Percentiles rank a stretch among this genome's conserved stretches.
Conservation (phyloP, 37 sponge, comb jelly and placozoan species). For the Beroe ovata region DNA sequence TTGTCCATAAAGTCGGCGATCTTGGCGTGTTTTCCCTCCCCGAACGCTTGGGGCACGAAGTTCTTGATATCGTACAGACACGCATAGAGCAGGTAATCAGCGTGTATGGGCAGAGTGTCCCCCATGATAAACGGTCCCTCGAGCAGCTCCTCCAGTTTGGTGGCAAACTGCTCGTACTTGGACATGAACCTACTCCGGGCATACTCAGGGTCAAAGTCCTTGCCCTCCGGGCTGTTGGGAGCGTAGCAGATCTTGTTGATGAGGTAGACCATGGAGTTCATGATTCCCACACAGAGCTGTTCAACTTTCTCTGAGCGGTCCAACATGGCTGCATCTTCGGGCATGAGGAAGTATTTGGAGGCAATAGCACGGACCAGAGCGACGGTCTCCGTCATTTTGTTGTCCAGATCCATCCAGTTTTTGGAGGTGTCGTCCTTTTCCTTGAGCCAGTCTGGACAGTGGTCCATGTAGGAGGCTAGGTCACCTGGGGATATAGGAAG, state of each 20-base stretch:
- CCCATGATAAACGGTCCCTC: slow-evolving; percentile 57
- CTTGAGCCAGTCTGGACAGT: background rate
- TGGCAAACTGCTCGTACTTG: slow-evolving; percentile 5
- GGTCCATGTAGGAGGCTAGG: slow-evolving; percentile 26
- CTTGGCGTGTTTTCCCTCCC: background rate
- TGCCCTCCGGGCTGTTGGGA: slow-evolving; percentile 18
- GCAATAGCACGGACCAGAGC: slow-evolving; percentile 18
- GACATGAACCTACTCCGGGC: background rate
- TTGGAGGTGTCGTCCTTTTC: slow-evolving; percentile 16
- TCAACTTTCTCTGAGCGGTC: slow-evolving; percentile 10
- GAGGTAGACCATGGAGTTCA: slow-evolving; percentile 63
- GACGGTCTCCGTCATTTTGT: slow-evolving; percentile 31
- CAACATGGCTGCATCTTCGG: slow-evolving; percentile 24
- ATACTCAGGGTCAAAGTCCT: slow-evolving; percentile 16
- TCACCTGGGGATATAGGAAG: background rate
- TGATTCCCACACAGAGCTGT: background rate
- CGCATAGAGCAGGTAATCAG: slow-evolving; percentile 35
- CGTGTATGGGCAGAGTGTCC: slow-evolving; percentile 48
- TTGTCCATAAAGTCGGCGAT: slow-evolving; percentile 31
- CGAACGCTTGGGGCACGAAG: slow-evolving; percentile 5
- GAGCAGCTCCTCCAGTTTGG: slow-evolving; percentile 15
- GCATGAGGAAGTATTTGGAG: slow-evolving; percentile 40
- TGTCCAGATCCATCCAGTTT: slow-evolving; percentile 53
- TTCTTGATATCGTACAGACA: background rate
- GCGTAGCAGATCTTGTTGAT: slow-evolving; percentile 60